Conservation (phyloP, 2,797 vertebrate genomes). For the Coranthus polyacanthus region DNA sequence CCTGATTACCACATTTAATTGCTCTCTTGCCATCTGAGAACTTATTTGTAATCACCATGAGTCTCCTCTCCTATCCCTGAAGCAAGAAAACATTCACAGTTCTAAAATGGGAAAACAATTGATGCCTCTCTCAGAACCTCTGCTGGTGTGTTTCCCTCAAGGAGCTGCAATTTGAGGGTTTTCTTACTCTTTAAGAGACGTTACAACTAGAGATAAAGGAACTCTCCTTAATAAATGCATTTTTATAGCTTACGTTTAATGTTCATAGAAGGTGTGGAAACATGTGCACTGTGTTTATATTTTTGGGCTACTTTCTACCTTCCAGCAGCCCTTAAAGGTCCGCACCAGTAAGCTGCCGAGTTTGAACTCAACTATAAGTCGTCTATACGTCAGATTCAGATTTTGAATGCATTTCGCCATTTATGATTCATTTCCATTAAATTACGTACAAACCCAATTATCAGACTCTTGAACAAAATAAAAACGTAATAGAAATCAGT, state of each 20-base stretch:
- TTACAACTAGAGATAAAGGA: constrained; percentile 10
- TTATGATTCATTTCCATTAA: not conserved
- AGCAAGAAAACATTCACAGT: constrained; percentile 26
- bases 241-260: not conserved
- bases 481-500: too few relatives aligned
- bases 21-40: constrained; percentile 30
- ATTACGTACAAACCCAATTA: too few relatives aligned
- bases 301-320: not conserved
- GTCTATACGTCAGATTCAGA: not conserved
- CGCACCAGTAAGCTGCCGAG: not conserved
- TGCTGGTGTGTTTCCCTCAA: constrained; percentile 28
- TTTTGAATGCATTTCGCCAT: not conserved
- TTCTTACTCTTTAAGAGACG: constrained; percentile 8
- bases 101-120: constrained; percentile 46
- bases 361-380: not conserved
- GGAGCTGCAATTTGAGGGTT: constrained; percentile 8
- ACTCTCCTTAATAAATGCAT: not conserved
- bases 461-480: too few relatives aligned
- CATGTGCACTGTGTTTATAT: not conserved
- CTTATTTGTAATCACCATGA: constrained; percentile 33
- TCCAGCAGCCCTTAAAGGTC: not conserved
- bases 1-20: constrained; percentile 29
- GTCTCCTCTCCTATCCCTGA: constrained; percentile 20
- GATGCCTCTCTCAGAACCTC: constrained; percentile 20
- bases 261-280: not conserved